Evolutionary conservation across 2,888 invertebrate species (phyloP).

Genomic region (Hetaerina titia): DNA sequence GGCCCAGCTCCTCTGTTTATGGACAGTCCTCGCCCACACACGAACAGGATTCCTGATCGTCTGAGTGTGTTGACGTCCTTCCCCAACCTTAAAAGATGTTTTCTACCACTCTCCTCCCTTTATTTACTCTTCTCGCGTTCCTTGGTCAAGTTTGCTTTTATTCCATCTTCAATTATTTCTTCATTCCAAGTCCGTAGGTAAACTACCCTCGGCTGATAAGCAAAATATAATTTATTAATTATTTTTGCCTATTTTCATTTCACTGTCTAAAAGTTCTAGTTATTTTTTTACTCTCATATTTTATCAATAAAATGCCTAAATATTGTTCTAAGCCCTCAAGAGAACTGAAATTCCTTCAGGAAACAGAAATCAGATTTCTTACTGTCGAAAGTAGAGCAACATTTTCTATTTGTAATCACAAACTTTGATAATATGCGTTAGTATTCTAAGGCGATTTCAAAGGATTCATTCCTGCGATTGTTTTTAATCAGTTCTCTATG

Average conservation of each 20-base stretch:
- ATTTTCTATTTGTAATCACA: no score
- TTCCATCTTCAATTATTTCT: background rate
- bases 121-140: background rate
- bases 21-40: constrained; percentile 45
- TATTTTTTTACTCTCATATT: no score
- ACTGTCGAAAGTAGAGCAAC: no score
- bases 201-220: background rate
- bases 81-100: background rate
- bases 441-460: no score
- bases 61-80: background rate
- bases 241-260: background rate
- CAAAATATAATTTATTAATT: background rate
- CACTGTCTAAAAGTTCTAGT: no score
- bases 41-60: constrained; percentile 22
- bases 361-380: no score
- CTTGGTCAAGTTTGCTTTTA: background rate
- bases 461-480: no score
- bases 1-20: constrained; percentile 28
- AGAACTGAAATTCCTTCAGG: no score
- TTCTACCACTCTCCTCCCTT: background rate
- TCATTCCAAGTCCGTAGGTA: background rate
- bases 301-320: no score
- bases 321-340: no score
- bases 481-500: no score
- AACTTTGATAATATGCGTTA: no score